Base-by-base conservation (phyloP, 2,113 vertebrate genomes). In the Choloepus hoffmanni region DNA sequence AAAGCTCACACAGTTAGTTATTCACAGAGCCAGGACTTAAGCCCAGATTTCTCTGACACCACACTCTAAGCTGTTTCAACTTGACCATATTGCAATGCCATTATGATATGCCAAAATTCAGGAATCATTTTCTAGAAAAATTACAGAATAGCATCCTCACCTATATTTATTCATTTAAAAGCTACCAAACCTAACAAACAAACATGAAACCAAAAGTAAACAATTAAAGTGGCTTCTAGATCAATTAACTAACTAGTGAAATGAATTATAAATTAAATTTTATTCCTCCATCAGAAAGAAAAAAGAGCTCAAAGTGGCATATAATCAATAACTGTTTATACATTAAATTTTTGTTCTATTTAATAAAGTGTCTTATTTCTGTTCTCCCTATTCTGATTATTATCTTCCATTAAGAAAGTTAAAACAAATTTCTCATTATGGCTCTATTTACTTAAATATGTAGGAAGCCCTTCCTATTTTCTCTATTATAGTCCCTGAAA, bases 261-360 rank as follows among this genome's bases (percentile, higher is more conserved):
- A 24, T 40, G 67, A n/a, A 53, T 10, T 50, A 33, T 65, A 76
- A 48, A 30, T 36, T 60, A 33, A 2, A 58, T 85, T 43, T 1
- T 63, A 88, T 43, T 14, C 2, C 3, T 72, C 1, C 28, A 72
- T 23, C 62, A 79, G 50, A 16, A 65, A 77, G 11, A 53, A 53
- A 30, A 53, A 65, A 30, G 40, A 48, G 45, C 9, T 19, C 13
- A 48, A 33, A 48, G 5, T n/a, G 48, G 19, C 21, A n/a, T 26
- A 36, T 21, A 63, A 2, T 15, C 12, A 45, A 24, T 23, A 6
- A 0, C 6, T 30, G 4, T 0, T 24, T 72, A 3, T 23, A 7
- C 65, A 23, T 33, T 16, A 33, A n/a, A 30, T 62, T 33, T 96
- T 83, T 11, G 40, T 7, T n/a, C 3, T 3, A 58, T 43, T 14